Conservation (phyloP, 2,113 vertebrate species). For the Chrysemys picta region DNA sequence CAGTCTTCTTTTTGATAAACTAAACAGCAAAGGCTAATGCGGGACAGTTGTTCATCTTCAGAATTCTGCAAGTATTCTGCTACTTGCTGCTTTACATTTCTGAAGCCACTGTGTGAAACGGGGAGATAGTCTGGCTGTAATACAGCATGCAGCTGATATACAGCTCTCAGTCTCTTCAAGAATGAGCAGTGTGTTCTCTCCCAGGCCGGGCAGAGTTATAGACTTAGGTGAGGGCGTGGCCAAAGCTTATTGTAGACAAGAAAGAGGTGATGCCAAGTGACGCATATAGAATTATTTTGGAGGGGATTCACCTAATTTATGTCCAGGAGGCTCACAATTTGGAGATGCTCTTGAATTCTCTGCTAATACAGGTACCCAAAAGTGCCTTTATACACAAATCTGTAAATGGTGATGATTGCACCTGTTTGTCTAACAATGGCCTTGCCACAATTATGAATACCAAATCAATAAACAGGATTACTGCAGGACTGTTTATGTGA, state of each 20-base stretch:
- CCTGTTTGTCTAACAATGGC: not conserved
- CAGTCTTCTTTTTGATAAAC: not conserved
- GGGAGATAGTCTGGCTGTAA: too few species aligned
- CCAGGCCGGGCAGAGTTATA: not conserved
- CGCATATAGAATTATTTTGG: not conserved
- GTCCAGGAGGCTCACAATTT: not conserved
- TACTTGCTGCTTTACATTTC: too few species aligned
- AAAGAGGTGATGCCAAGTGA: not conserved
- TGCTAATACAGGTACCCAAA: not conserved
- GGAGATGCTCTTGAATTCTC: not conserved
- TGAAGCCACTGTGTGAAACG: too few species aligned
- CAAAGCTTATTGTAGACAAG: not conserved
- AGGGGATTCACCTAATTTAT: not conserved
- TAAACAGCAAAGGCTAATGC: not conserved
- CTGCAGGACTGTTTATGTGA: not conserved
- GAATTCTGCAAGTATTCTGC: not conserved
- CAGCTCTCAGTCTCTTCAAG: too few species aligned
- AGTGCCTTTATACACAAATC: not conserved
- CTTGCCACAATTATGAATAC: not conserved
- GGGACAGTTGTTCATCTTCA: not conserved
- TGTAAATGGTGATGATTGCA: not conserved
- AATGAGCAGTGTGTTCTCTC: not conserved
- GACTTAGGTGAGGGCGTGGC: not conserved
- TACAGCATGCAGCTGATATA: too few species aligned
- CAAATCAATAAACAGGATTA: not conserved